Percentiles rank a stretch among this genome's conserved stretches.
Conservation (phyloP, 2,888 invertebrate species). For the Tipula unca region DNA sequence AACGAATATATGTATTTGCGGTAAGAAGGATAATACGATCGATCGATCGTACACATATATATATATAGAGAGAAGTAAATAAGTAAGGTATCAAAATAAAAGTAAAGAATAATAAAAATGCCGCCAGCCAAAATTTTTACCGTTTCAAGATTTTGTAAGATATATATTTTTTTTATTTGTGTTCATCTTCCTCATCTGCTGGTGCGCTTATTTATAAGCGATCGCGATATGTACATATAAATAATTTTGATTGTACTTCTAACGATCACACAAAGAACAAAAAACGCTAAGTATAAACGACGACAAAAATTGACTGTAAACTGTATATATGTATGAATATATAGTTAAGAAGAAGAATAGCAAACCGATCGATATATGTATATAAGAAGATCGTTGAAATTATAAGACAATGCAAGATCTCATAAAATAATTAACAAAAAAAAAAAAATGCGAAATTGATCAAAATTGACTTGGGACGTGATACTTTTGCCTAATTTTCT, state of each 20-base stretch:
- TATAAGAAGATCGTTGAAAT: not conserved
- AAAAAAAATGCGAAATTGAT: not conserved
- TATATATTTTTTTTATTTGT: not conserved
- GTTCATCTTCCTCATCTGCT: not conserved
- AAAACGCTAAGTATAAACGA: not conserved
- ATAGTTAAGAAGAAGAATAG: not conserved
- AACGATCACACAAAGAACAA: not conserved
- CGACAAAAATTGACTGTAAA: not conserved
- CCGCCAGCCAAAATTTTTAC: not conserved
- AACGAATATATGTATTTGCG: too few relatives aligned
- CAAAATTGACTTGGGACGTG: conserved; percentile 8
- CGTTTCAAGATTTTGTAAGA: not conserved
- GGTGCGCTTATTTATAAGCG: not conserved
- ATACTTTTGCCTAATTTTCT: not conserved
- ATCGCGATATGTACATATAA: not conserved
- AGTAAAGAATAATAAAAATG: not conserved
- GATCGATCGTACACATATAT: not conserved
- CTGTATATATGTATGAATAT: not conserved
- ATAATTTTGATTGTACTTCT: not conserved
- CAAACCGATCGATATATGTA: not conserved
- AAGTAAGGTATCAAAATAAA: conserved; percentile 1
- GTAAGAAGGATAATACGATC: not conserved
- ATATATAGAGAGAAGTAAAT: not conserved
- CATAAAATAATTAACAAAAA: not conserved
- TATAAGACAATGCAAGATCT: not conserved